These are phyloP conservation scores for Oceanites oceanicus DNA, from an alignment of 2,113 vertebrate genomes.

Conservation along the genomic window DNA sequence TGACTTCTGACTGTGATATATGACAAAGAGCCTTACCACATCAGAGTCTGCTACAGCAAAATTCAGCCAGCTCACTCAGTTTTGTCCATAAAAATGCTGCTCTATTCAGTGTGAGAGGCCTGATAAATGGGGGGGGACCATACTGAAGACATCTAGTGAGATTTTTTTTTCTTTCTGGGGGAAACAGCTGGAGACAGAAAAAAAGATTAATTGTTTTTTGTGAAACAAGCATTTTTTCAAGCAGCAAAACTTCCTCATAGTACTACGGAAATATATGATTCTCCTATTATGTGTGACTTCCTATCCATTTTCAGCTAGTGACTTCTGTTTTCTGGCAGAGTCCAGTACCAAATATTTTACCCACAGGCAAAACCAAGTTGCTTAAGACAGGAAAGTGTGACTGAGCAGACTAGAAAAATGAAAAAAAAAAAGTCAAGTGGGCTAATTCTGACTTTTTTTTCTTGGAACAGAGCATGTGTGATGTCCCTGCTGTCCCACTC, in stretches of 20 bases:
- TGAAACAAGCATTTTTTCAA: constrained; percentile 41
- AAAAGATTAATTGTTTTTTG: constrained; percentile 42
- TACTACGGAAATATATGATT: constrained; percentile 27
- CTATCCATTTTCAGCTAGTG: constrained; percentile 41
- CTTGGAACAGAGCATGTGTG: background rate
- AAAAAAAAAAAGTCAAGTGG: background rate
- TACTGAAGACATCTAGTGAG: constrained; percentile 24
- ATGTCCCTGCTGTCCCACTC: background rate
- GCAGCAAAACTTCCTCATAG: constrained; percentile 23
- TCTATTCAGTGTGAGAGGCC: constrained; percentile 54
- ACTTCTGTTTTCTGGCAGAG: constrained; percentile 50
- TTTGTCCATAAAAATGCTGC: constrained; percentile 63
- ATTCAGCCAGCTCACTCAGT: constrained; percentile 66
- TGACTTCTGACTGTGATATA: constrained; percentile 69
- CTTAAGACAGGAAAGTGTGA: background rate
- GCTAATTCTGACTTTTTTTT: background rate
- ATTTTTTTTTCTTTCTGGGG: background rate
- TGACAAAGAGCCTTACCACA: constrained; percentile 69
- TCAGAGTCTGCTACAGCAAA: constrained; percentile 62
- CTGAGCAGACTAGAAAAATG: background rate
- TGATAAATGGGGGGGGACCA: constrained; percentile 59
- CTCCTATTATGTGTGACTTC: constrained; percentile 40
- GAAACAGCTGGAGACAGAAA: constrained; percentile 13
- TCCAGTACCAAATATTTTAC: constrained; percentile 39
- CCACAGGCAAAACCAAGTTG: constrained; percentile 28